A percentile compares a stretch with the other conserved stretches of the same genome.
phyloP scores from a whole-genome alignment of 37 sponge, comb jelly and placozoan species.

The Halichondria panicea region DNA sequence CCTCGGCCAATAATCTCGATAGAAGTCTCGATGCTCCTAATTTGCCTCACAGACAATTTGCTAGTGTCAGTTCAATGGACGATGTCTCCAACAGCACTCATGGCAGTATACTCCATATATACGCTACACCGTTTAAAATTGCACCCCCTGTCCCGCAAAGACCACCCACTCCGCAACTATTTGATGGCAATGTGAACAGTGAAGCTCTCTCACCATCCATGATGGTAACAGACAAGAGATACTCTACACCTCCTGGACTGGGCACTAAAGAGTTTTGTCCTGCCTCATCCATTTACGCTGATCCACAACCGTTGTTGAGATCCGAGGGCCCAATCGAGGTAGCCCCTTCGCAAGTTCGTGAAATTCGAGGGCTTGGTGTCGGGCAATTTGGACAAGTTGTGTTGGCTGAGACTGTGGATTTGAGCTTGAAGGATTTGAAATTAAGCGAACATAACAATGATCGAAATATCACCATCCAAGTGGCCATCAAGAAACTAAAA shows the following conservation, averaged over 20 bases:
- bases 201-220: constrained; percentile 20
- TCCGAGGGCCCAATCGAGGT: no score
- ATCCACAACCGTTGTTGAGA: no score
- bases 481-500: constrained; percentile 69
- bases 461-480: constrained; percentile 30
- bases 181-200: constrained; percentile 5
- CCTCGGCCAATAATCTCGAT: constrained; percentile 35
- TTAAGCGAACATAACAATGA: constrained; percentile 22
- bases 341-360: constrained; percentile 8
- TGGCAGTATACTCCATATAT: constrained; percentile 25
- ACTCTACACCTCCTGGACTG: background rate
- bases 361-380: constrained; percentile 28
- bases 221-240: background rate
- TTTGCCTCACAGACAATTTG: background rate
- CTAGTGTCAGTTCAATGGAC: constrained; percentile 1
- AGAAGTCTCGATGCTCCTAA: background rate
- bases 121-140: constrained; percentile 11
- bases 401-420: constrained; percentile 40
- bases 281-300: no score
- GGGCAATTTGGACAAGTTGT: constrained; percentile 67
- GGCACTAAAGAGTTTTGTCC: background rate
- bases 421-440: constrained; percentile 49
- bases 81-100: background rate
- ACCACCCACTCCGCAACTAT: background rate
- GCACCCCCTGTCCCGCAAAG: constrained; percentile 36